Base-by-base conservation (phyloP, 2,113 vertebrate species). In the Vulpes vulpes region DNA sequence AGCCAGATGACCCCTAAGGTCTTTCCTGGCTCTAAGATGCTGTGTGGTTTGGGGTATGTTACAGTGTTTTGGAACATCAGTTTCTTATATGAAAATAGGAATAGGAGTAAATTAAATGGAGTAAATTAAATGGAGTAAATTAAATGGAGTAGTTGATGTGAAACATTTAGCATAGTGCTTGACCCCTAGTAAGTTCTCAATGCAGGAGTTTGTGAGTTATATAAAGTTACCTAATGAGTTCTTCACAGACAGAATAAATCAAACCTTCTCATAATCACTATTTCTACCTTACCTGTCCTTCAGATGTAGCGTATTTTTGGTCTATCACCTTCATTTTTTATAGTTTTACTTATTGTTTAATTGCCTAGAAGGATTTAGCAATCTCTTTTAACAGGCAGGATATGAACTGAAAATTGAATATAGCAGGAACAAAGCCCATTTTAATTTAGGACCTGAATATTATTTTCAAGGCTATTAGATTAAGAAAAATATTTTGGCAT, bases 371-470 rank as follows among this genome's bases (percentile, higher is more conserved):
- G 53, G 53, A 92, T 91, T 80, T 97, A 96, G 55, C 78, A 79
- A 82, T 97, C 38, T 32, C 57, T 95, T 96, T 71, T 0, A 64
- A 0, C 7, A 92, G 65, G 57, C 60, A 23, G 19, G 80, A 59
- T 84, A 82, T 80, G 38, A 89, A 49, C 87, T 96, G 89, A 97
- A 94, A 96, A 91, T 76, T 97, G 97, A 97, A 94, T 95, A 76
- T 11, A 97, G 62, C 49, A 91, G n/a, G 69, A 96, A 23, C 7
- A 74, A 81, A 71, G 43, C 11, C 65, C 57, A 89, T 93, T 91
- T 98, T 74, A 51, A n/a, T 90, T 97, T 80, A 14, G 6, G 94
- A 35, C 17, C 19, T 91, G 53, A 94, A 71, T 91, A 55, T 96
- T 93, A 64, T 91, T 95, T 97, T n/a, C 84, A 83, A 2, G 62